Percentiles rank a stretch among this genome's conserved stretches.
phyloP scores from a whole-genome alignment of 2,888 invertebrate species.

The Drosophila setosimentum region DNA sequence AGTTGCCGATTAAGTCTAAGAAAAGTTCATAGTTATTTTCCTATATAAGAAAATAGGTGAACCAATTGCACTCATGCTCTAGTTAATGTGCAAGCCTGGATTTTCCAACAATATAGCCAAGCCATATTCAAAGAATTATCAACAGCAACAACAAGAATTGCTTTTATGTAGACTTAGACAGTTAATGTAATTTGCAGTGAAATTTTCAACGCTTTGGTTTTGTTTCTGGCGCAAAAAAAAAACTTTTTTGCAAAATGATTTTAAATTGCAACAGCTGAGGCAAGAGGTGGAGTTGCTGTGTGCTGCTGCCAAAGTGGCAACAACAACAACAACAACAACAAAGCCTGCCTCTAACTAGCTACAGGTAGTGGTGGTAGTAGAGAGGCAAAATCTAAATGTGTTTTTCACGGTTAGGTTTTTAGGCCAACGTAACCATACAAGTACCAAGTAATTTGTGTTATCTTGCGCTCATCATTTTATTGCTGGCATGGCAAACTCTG shows the following conservation, averaged over 20 bases:
- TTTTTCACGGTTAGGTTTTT: conserved; percentile 75
- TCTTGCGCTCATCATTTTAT: conserved; percentile 76
- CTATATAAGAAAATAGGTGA: neutral
- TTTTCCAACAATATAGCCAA: conserved; percentile 29
- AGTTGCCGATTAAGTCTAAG: conserved; percentile 2
- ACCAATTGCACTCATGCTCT: conserved; percentile 16
- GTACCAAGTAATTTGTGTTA: conserved; percentile 75
- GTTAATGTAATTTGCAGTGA: conserved; percentile 71
- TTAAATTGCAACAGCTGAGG: conserved; percentile 67
- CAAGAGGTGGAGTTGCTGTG: conserved; percentile 58
- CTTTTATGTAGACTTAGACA: conserved; percentile 35
- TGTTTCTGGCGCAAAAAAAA: conserved; percentile 48
- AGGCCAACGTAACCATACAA: conserved; percentile 67
- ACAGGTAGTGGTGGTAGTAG: conserved; percentile 53
- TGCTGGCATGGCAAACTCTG: conserved; percentile 66
- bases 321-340: conserved; percentile 32
- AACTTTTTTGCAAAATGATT: conserved; percentile 62
- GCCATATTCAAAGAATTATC: conserved; percentile 35
- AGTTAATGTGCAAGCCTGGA: conserved; percentile 27
- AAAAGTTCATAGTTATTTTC: neutral
- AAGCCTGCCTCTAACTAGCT: conserved; percentile 34
- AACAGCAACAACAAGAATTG: conserved; percentile 21
- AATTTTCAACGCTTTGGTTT: conserved; percentile 73
- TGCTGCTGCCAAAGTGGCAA: conserved; percentile 45
- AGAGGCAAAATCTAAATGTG: conserved; percentile 67